These are phyloP conservation scores for Cyaniris semiargus DNA, from an alignment of 2,888 invertebrate species.

Conservation along the genomic window DNA sequence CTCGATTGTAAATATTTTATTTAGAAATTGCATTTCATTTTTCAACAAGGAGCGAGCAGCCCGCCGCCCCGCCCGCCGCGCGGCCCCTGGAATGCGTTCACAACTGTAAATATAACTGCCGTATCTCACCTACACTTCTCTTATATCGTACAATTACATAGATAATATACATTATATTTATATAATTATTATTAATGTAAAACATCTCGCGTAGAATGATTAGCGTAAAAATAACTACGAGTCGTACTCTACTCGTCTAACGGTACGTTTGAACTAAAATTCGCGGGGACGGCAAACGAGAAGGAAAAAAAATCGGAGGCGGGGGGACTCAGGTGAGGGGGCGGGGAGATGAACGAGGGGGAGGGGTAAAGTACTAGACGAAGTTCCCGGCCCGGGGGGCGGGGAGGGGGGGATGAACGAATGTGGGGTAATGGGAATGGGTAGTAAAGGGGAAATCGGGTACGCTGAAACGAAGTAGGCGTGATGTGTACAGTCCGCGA, in stretches of 20 bases:
- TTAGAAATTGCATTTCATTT: constrained; percentile 17
- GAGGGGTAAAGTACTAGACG: constrained; percentile 23
- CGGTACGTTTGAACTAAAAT: constrained; percentile 28
- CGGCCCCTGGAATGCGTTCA: constrained; percentile 57
- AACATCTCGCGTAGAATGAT: constrained; percentile 58
- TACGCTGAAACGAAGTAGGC: constrained; percentile 33
- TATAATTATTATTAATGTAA: constrained; percentile 44
- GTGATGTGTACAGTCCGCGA: constrained; percentile 32
- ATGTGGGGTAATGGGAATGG: constrained; percentile 14
- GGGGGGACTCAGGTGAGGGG: neutral
- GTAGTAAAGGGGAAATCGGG: constrained; percentile 13
- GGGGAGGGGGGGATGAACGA: neutral
- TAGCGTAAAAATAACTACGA: constrained; percentile 47
- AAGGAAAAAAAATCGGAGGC: neutral
- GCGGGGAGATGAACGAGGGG: neutral
- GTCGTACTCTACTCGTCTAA: constrained; percentile 32
- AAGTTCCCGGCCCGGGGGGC: neutral
- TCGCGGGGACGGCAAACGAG: constrained; percentile 18
- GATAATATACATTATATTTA: constrained; percentile 58
- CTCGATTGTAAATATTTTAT: neutral
- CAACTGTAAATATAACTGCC: constrained; percentile 42
- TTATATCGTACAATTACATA: constrained; percentile 61
- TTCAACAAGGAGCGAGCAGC: neutral
- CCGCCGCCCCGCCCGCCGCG: constrained; percentile 41
- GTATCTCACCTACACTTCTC: constrained; percentile 56